Base-by-base conservation (phyloP, 2,113 vertebrate species). In the Etia nguti region DNA sequence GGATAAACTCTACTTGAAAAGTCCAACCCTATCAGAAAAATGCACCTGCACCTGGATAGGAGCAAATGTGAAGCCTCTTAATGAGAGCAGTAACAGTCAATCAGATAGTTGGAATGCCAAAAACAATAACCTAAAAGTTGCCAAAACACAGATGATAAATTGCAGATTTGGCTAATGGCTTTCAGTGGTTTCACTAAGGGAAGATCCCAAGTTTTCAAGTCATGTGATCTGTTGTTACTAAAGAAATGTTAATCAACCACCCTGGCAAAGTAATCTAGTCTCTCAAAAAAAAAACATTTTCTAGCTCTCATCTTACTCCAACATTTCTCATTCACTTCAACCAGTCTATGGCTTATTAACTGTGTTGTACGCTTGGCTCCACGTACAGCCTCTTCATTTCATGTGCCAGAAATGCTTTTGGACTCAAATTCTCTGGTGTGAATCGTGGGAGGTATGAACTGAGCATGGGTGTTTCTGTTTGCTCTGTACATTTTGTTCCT, bases 401-500 rank as follows among this genome's bases (percentile, higher is more conserved):
- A 68, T 85, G 56, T 84, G 81, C 86, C 89, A 90, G 85, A 91
- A 90, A 82, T 85, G 86, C 79, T 90, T 85, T 91, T 87, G 48
- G 92, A 94, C 88, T 90, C 52, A 92, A 52, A 90, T 90, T 90
- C 89, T 88, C 77, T 86, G 90, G 82, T 91, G 90, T 86, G 73
- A 90, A 80, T 86, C 29, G 81, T 91, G 88, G 93, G 92, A 92
- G 92, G 92, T 92, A 88, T 24, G 29, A 88, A 86, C 84, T 82
- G 55, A 91, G 90, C 68, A 31, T 79, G 70, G 59, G 86, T 90
- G 92, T 92, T 91, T 92, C 91, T 95, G 89, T 94, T 94, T 92
- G 89, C 91, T 86, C 92, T 93, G 92, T 93, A 94, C 91, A 93
- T 92, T 95, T 94, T 92, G 93, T 94, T 92, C 93, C 89, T 91